phyloP scores from a whole-genome alignment of 1,140 invertebrate genomes.

The Meloidogyne hapla region DNA sequence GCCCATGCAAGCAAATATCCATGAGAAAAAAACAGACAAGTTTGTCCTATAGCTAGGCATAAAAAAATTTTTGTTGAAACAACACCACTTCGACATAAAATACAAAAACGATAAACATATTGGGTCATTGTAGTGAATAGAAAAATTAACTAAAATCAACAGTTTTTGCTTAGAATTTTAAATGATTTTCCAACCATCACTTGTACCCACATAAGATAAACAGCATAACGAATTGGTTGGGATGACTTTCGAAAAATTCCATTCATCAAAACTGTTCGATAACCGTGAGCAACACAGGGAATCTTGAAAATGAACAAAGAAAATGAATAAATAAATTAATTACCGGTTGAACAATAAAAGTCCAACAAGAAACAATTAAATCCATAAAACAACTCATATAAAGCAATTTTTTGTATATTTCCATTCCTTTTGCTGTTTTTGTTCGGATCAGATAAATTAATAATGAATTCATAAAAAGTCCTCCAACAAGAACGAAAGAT shows the following conservation, averaged over 20 bases:
- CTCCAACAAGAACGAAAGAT: neutral
- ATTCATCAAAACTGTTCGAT: neutral
- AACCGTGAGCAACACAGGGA: neutral
- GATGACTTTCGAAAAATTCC: neutral
- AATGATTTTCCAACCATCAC: neutral
- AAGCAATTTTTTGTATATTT: slow-evolving; percentile 3
- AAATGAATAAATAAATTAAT: too few species aligned
- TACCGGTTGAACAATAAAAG: neutral
- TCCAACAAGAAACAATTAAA: neutral
- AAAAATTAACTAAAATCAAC: neutral
- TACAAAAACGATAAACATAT: neutral
- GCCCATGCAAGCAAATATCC: neutral
- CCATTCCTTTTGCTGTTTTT: neutral
- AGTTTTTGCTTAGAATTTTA: neutral
- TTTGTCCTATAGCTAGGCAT: neutral
- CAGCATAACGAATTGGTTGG: neutral
- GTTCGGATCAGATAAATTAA: neutral
- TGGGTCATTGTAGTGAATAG: neutral
- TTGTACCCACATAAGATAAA: neutral
- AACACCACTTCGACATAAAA: neutral
- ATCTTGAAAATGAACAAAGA: too few species aligned
- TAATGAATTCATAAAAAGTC: neutral
- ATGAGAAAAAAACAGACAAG: neutral
- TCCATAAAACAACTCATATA: neutral
- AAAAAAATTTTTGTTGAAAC: neutral